Evolutionary conservation across 2,113 vertebrate species (phyloP).

Genomic region (Myxocyprinus asiaticus): DNA sequence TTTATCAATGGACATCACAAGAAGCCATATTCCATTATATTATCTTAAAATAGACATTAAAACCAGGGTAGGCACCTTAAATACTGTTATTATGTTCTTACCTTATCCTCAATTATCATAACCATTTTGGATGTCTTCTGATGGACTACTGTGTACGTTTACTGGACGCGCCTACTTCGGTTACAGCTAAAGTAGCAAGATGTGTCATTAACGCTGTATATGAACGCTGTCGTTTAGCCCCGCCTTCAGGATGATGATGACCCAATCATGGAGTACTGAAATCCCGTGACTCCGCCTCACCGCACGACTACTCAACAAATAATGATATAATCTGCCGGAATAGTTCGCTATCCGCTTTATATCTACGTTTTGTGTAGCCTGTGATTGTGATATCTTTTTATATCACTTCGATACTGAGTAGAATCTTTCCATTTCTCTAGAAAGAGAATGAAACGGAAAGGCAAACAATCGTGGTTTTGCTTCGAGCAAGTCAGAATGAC

Average conservation of each 20-base stretch:
- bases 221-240: neutral
- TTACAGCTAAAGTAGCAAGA: too few species aligned
- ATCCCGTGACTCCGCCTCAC: neutral
- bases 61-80: too few species aligned
- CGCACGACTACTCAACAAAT: neutral
- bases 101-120: conserved; percentile 48
- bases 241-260: neutral
- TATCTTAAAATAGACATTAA: too few species aligned
- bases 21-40: too few species aligned
- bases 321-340: neutral
- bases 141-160: too few species aligned
- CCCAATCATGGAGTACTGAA: too few species aligned
- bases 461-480: neutral
- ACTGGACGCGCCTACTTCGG: too few species aligned
- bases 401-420: neutral
- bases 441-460: neutral
- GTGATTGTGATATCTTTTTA: neutral
- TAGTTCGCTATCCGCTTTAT: neutral
- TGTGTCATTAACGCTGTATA: neutral
- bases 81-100: conserved; percentile 33
- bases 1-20: too few species aligned
- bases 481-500: conserved; percentile 63
- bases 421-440: neutral
- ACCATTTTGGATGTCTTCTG: conserved; percentile 50
- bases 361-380: neutral